These are phyloP conservation scores for Acanthaster planci DNA, from an alignment of 35 echinoderm and acorn worm species.

Conservation along the genomic window DNA sequence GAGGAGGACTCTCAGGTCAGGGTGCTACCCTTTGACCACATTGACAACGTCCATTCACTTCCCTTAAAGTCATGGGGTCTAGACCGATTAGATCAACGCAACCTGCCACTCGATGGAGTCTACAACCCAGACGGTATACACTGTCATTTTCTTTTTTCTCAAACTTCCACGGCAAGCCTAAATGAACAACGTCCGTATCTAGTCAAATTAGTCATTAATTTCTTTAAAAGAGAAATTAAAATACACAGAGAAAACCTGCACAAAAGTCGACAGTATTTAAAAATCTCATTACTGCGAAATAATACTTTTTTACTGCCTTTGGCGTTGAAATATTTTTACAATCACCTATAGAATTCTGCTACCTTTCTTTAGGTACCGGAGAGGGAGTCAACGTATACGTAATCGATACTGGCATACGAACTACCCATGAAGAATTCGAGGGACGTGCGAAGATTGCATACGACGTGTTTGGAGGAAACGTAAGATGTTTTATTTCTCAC, in stretches of 20 bases:
- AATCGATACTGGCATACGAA: constrained; percentile 42
- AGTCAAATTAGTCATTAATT: too few relatives aligned
- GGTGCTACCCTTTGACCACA: background rate
- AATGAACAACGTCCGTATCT: too few relatives aligned
- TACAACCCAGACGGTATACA: background rate
- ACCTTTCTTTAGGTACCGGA: constrained; percentile 26
- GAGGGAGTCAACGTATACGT: constrained; percentile 37
- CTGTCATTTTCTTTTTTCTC: too few relatives aligned
- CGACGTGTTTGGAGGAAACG: constrained; percentile 18
- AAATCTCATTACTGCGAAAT: too few relatives aligned
- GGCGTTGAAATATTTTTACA: too few relatives aligned
- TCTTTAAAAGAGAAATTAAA: too few relatives aligned
- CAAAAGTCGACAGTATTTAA: too few relatives aligned
- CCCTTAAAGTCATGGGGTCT: background rate
- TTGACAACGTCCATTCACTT: background rate
- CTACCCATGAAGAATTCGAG: constrained; percentile 35
- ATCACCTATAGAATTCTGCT: too few relatives aligned
- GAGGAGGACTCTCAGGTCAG: background rate
- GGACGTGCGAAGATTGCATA: constrained; percentile 17
- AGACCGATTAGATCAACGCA: constrained; percentile 10
- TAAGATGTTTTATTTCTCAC: constrained; percentile 18
- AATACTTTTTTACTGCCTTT: too few relatives aligned
- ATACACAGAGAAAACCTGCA: too few relatives aligned
- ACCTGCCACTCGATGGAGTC: background rate
- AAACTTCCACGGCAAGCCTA: too few relatives aligned